A percentile compares a stretch with the other conserved stretches of the same genome.
Evolutionary conservation across 2,888 invertebrate genomes (phyloP).

Genomic region (Thereva nobilitata): DNA sequence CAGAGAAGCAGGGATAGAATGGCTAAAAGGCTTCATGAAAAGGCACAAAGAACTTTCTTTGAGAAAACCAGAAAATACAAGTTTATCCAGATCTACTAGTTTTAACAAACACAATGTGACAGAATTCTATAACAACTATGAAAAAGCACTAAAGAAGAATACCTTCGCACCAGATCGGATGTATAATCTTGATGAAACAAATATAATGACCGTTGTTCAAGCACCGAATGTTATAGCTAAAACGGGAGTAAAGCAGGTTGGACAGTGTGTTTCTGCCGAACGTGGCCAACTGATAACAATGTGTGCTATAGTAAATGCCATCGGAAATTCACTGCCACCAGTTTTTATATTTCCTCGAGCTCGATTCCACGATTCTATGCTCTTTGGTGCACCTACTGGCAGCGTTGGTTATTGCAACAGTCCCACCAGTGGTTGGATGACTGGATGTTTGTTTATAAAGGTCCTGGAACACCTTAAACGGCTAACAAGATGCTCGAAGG

Average conservation of each 20-base stretch:
- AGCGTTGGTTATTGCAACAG: conserved; percentile 37
- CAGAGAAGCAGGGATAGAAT: conserved; percentile 36
- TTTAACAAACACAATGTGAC: conserved; percentile 42
- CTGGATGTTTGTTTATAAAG: conserved; percentile 4
- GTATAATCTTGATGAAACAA: conserved; percentile 43
- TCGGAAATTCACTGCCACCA: conserved; percentile 37
- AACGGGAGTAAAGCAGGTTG: conserved; percentile 44
- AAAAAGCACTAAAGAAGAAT: conserved; percentile 39
- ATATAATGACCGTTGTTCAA: conserved; percentile 42
- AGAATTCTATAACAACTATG: conserved; percentile 42
- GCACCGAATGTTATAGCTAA: conserved; percentile 41
- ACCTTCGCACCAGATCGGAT: conserved; percentile 40
- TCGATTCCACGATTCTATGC: conserved; percentile 34
- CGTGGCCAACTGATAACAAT: conserved; percentile 45
- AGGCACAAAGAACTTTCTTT: conserved; percentile 39
- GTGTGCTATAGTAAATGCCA: conserved; percentile 38
- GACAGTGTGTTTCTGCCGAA: conserved; percentile 46
- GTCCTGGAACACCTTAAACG: conserved; percentile 32
- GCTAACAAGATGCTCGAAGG: conserved; percentile 13
- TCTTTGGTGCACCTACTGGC: conserved; percentile 37
- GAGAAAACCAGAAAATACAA: no score
- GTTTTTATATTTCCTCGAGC: conserved; percentile 39
- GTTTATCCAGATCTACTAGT: background rate
- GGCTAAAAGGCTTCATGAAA: conserved; percentile 43
- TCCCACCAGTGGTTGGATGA: conserved; percentile 39